Base-by-base conservation (phyloP, 1,140 invertebrate genomes). In the Antheraea pernyi region DNA sequence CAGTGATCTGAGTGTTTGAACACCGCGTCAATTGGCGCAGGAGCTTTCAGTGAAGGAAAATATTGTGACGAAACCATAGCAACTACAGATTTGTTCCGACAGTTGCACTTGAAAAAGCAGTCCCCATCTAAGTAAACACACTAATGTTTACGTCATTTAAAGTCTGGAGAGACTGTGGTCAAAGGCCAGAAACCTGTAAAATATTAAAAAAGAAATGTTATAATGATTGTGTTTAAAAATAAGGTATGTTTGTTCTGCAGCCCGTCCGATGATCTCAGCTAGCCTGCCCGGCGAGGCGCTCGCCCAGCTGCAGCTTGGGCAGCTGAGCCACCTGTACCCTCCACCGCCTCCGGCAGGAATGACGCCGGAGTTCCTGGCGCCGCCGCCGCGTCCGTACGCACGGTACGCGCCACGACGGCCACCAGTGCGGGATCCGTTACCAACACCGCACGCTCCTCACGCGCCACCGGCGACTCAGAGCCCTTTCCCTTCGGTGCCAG, bases 261-360 rank as follows among this genome's bases (percentile, higher is more conserved):
- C 82, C 68, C 86, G 73, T 85, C 89, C 86, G 89, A 93, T 93
- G 92, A 92, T 93, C 85, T 92, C 92, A 67, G 92, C 89, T 83
- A 91, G 90, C 75, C 88, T 91, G 77, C 90, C 91, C 82, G 86
- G 91, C 82, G 92, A 92, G 87, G 92, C 90, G 82, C 90, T 91
- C 77, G 87, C 84, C 76, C 89, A 89, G 81, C 86, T 92, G 69
- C 88, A 85, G 83, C 82, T 88, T 30, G 75, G 77, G 81, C 86
- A 82, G 77, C 83, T 86, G 74, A 82, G 84, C 79, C 85, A 91
- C 77, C 80, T 85, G 77, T 86, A 89, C 79, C 85, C 86, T 67
- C 84, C 88, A 68, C 82, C 85, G 69, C 80, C 82, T 62, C 76
- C 81, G 64, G 75, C 77, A 65, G 82, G 80, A 72, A 90, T 91